A percentile compares a stretch with the other conserved stretches of the same genome.
phyloP scores from a whole-genome alignment of 2,888 invertebrate species.

The Pomacea canaliculata region DNA sequence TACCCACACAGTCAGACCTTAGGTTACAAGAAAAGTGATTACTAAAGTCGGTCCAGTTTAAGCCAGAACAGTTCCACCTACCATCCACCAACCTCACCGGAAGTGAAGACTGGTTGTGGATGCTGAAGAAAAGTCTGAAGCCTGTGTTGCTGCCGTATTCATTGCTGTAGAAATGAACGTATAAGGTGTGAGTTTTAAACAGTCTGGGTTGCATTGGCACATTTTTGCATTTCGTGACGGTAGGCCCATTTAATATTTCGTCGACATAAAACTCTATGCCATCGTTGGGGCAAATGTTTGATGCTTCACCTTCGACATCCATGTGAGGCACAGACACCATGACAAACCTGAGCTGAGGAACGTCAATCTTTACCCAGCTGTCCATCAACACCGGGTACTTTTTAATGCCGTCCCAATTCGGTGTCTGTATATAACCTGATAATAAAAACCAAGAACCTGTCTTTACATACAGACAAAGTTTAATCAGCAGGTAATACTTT shows the following conservation, averaged over 20 bases:
- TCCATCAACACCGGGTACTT: not conserved
- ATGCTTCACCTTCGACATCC: not conserved
- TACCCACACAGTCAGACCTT: not conserved
- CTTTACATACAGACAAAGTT: too few species aligned
- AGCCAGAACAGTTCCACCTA: not conserved
- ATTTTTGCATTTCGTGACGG: not conserved
- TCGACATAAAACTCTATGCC: not conserved
- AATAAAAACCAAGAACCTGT: too few species aligned
- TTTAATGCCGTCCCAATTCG: not conserved
- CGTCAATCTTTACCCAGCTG: not conserved
- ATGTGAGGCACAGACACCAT: not conserved
- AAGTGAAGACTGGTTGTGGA: too few species aligned
- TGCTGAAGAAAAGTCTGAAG: too few species aligned
- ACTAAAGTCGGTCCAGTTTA: conserved; percentile 1
- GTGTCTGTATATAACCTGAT: conserved; percentile 1
- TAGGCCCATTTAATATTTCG: not conserved
- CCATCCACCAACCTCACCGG: not conserved
- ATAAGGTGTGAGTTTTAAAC: not conserved
- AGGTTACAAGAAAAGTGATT: conserved; percentile 6
- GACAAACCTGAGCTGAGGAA: not conserved
- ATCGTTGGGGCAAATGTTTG: not conserved
- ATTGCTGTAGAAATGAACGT: too few species aligned
- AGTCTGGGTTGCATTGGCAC: not conserved
- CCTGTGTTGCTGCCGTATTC: too few species aligned
- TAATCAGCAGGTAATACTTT: too few species aligned